Base-by-base conservation (phyloP, 2,113 vertebrate genomes). In the Antechinus stuartii region DNA sequence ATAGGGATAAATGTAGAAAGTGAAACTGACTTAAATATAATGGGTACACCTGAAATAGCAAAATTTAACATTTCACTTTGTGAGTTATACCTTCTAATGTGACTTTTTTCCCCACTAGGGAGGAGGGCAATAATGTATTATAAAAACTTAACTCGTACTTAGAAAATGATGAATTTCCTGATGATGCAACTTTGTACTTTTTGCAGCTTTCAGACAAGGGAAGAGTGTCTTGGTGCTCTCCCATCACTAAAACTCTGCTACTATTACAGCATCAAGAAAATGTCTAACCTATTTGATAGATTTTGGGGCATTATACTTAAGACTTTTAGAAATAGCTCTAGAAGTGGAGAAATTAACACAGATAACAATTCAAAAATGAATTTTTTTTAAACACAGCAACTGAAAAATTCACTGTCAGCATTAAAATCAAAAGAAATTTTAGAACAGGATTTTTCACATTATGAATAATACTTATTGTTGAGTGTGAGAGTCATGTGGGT, bases 371-470 rank as follows among this genome's bases (percentile, higher is more conserved):
- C 93, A 96, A 96, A 97, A 90, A 90, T 6, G 3, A 57, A 57
- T 95, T 93, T n/a, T 94, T 96, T 68, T 35, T 93, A 56, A 46
- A 95, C 92, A 89, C n/a, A 55, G 57, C 22, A 91, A n/a, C 2
- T 16, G 92, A 91, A 50, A 93, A 89, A 96, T 94, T 96, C 61
- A 22, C 19, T 92, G 8, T 2, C n/a, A 56, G n/a, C 52, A 91
- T 92, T 2, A 2, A 84, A 84, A 84, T 84, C 42, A 95, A 95
- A 94, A 95, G 95, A 76, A 96, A 92, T 53, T 24, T 56, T 93
- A 55, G n/a, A 49, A 57, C 3, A 84, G 14, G 2, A 94, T 95
- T 91, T 93, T 35, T 10, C 8, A 93, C 52, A 54, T 26, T 61
- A 92, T 94, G 46, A 94, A 76, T 55, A 92, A 92, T 68, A 26